A percentile compares a stretch with the other conserved stretches of the same genome.
Evolutionary conservation across 37 sponge, comb jelly and placozoan species (phyloP).

Genomic region (Eunapius fragilis): DNA sequence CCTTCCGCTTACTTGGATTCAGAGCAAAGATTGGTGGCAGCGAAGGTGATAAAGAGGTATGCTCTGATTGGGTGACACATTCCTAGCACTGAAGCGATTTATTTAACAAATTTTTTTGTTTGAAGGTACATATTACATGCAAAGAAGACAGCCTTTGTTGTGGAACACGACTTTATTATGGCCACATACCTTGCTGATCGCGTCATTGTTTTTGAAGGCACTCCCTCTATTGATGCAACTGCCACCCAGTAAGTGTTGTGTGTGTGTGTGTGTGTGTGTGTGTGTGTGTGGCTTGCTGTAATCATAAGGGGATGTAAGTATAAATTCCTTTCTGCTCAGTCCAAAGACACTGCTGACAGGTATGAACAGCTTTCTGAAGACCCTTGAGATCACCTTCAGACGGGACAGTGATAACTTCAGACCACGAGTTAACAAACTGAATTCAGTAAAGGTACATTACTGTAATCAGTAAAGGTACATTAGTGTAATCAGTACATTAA

Average conservation of each 20-base stretch:
- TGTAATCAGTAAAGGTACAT: not conserved
- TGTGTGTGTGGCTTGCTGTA: not conserved
- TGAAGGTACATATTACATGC: constrained; percentile 95
- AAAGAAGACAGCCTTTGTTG: constrained; percentile 99
- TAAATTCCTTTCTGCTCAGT: constrained; percentile 11
- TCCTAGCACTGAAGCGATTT: not conserved
- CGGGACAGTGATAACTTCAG: constrained; percentile 94
- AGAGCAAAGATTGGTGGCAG: constrained; percentile 95
- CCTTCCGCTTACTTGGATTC: constrained; percentile 99
- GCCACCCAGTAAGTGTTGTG: constrained; percentile 68
- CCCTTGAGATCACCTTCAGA: constrained; percentile 94
- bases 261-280: not conserved
- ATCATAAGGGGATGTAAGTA: too few species aligned
- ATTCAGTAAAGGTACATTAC: constrained; percentile 91
- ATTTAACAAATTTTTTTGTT: not conserved
- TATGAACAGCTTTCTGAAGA: constrained; percentile 94
- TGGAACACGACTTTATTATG: constrained; percentile 99
- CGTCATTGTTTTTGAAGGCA: constrained; percentile 97
- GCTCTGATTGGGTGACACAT: not conserved
- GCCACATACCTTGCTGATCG: constrained; percentile 98
- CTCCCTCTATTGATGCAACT: constrained; percentile 79
- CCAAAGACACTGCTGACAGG: constrained; percentile 89
- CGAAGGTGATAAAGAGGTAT: constrained; percentile 96
- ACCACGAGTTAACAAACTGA: constrained; percentile 94
- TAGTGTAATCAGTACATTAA: too few species aligned